Evolutionary conservation across 2,888 invertebrate species (phyloP).

Genomic region (Drosophila paranaensis): DNA sequence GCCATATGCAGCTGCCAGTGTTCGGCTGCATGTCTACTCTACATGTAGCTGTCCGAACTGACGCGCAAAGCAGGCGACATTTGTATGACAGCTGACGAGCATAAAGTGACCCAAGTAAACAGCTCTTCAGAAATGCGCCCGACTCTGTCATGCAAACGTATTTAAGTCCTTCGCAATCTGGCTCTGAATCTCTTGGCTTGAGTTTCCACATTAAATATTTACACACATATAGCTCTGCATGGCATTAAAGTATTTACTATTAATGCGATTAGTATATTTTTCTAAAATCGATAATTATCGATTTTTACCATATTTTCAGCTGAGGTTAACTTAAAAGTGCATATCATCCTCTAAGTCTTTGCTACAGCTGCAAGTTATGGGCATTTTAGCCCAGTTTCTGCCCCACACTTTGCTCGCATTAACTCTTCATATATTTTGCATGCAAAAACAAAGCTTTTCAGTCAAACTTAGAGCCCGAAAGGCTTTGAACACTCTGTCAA

Average conservation of each 20-base stretch:
- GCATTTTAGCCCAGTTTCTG: background rate
- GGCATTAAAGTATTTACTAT: background rate
- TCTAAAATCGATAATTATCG: slow-evolving; percentile 7
- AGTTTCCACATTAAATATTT: background rate
- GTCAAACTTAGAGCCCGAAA: background rate
- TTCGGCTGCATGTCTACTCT: background rate
- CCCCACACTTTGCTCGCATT: background rate
- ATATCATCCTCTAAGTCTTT: background rate
- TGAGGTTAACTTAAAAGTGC: background rate
- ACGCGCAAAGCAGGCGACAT: slow-evolving; percentile 12
- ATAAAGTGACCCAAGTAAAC: background rate
- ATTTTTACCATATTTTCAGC: background rate
- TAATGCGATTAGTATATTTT: background rate
- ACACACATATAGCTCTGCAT: background rate
- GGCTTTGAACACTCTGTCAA: slow-evolving; percentile 16
- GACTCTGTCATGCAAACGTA: background rate
- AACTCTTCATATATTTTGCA: background rate
- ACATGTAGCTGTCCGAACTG: background rate
- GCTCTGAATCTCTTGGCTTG: background rate
- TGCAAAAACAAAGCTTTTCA: background rate
- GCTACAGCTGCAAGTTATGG: background rate
- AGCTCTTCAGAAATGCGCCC: background rate
- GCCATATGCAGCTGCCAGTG: slow-evolving; percentile 16
- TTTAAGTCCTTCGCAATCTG: background rate
- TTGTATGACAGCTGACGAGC: slow-evolving; percentile 19